These are phyloP conservation scores for Nerophis ophidion DNA, from an alignment of 2,113 vertebrate genomes.

Conservation along the genomic window DNA sequence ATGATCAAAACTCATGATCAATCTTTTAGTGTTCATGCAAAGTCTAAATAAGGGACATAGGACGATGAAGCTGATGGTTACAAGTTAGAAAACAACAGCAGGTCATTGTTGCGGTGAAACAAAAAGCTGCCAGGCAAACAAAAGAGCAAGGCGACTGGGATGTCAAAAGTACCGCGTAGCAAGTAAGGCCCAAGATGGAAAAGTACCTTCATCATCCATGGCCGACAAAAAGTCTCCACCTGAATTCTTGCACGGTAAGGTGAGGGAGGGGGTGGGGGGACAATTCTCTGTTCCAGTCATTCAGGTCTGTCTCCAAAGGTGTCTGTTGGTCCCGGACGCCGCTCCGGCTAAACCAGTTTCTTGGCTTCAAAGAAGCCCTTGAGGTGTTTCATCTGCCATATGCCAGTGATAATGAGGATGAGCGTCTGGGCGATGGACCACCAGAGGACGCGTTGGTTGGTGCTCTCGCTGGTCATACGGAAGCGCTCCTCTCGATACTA, in stretches of 20 bases:
- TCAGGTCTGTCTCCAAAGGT: conserved; percentile 7
- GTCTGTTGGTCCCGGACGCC: neutral
- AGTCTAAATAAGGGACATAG: neutral
- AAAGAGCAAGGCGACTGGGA: conserved; percentile 4
- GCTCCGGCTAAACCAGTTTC: conserved; percentile 78
- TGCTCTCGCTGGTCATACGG: conserved; percentile 93
- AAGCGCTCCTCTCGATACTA: conserved; percentile 94
- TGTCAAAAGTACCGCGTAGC: neutral
- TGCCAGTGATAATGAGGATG: conserved; percentile 89
- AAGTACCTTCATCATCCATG: conserved; percentile 8
- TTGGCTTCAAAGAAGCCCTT: conserved; percentile 97
- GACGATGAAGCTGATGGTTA: neutral
- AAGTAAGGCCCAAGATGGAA: neutral
- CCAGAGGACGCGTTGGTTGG: conserved; percentile 94
- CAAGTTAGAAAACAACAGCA: neutral
- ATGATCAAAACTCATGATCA: neutral
- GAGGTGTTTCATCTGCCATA: conserved; percentile 96
- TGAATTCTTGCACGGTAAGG: conserved; percentile 1
- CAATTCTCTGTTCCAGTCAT: neutral
- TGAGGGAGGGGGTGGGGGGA: neutral
- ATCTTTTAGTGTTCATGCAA: neutral
- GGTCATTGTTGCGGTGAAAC: neutral
- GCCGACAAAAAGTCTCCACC: conserved; percentile 17
- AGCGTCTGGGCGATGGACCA: conserved; percentile 93
- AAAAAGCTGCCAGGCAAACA: conserved; percentile 11